A percentile compares a stretch with the other conserved stretches of the same genome.
Conservation (phyloP, 2,113 vertebrate genomes). For the Xerus inauris region DNA sequence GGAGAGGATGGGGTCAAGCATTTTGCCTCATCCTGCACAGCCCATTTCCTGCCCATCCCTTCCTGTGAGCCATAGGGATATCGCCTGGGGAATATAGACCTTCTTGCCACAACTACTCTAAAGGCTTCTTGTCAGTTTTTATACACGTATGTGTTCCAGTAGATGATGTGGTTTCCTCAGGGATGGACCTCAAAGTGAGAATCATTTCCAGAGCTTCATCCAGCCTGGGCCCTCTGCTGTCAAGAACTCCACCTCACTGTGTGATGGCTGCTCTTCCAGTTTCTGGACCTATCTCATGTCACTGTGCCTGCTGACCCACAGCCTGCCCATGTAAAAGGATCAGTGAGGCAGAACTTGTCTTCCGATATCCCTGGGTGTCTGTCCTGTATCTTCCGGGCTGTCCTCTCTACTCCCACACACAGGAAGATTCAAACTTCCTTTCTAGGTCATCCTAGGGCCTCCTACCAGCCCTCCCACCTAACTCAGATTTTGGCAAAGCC, state of each 20-base stretch:
- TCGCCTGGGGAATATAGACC: neutral
- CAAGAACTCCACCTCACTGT: neutral
- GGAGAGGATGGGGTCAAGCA: neutral
- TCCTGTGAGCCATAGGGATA: neutral
- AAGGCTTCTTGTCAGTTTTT: neutral
- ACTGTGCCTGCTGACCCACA: neutral
- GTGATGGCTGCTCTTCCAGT: neutral
- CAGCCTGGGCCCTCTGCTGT: neutral
- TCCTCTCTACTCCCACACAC: accelerated
- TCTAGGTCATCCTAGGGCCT: neutral
- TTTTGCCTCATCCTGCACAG: neutral
- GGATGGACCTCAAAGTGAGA: neutral
- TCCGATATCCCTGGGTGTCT: neutral
- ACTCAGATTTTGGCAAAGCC: neutral
- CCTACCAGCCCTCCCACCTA: neutral
- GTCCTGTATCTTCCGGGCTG: too few relatives aligned
- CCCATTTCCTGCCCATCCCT: neutral
- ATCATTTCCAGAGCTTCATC: neutral
- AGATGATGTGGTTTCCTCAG: neutral
- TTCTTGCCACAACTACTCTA: neutral
- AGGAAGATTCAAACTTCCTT: neutral
- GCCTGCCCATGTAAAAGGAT: neutral
- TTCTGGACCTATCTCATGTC: neutral
- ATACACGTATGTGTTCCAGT: neutral
- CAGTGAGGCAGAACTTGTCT: neutral